A percentile compares a stretch with the other conserved stretches of the same genome.
Evolutionary conservation across 2,797 vertebrate species (phyloP).

Genomic region (Pogoniulus pusillus): DNA sequence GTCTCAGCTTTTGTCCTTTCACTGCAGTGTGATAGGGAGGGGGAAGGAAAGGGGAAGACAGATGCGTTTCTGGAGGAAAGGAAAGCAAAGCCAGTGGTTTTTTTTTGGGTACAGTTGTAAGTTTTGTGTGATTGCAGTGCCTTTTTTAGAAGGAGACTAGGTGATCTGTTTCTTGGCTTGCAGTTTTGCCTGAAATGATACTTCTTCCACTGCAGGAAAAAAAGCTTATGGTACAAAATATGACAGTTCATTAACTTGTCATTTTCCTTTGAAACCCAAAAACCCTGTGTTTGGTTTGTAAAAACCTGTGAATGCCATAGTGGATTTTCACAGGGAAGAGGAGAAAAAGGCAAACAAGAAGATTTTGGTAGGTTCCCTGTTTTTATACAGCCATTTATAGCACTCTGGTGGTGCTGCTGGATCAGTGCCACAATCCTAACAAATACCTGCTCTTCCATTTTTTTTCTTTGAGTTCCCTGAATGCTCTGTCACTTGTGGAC

Average conservation of each 20-base stretch:
- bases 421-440: not conserved
- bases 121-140: not conserved
- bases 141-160: not conserved
- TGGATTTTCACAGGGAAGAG: not conserved
- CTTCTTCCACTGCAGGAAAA: not conserved
- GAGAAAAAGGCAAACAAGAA: not conserved
- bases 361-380: not conserved
- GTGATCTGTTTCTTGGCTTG: not conserved
- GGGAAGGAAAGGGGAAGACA: not conserved
- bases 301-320: not conserved
- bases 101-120: not conserved
- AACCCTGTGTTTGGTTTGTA: not conserved
- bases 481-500: not conserved
- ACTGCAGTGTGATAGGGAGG: not conserved
- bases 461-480: not conserved
- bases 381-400: not conserved
- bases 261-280: not conserved
- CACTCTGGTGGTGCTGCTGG: not conserved
- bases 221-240: not conserved
- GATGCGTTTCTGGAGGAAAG: not conserved
- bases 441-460: not conserved
- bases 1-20: not conserved
- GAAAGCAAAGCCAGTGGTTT: not conserved
- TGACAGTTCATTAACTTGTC: not conserved
- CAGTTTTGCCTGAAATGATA: not conserved